phyloP scores from a whole-genome alignment of 2,113 vertebrate genomes.

The Ctenomys sociabilis region DNA sequence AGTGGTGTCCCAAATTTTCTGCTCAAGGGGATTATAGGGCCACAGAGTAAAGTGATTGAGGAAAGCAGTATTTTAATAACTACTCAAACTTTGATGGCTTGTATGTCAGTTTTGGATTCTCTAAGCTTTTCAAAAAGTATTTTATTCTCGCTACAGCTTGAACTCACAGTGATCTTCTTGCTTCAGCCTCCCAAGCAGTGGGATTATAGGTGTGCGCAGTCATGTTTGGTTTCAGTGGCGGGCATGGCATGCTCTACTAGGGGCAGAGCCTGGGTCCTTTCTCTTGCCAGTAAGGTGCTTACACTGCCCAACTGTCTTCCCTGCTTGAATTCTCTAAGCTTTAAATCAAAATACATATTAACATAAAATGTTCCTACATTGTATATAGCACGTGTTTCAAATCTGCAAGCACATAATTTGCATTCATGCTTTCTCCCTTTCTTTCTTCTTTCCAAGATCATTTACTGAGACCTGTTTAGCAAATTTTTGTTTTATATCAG shows the following conservation, averaged over 20 bases:
- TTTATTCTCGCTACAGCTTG: too few relatives aligned
- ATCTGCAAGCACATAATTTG: neutral
- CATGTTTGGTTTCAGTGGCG: too few relatives aligned
- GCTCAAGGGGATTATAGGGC: too few relatives aligned
- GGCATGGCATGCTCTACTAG: too few relatives aligned
- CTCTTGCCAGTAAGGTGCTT: too few relatives aligned
- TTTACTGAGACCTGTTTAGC: neutral
- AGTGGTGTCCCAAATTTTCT: too few relatives aligned
- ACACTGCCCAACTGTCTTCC: too few relatives aligned
- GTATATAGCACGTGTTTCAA: neutral
- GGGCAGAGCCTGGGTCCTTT: too few relatives aligned
- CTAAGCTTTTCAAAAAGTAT: neutral
- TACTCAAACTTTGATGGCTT: neutral
- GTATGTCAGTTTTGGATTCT: neutral
- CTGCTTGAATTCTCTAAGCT: neutral
- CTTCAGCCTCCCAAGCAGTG: too few relatives aligned
- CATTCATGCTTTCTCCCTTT: neutral
- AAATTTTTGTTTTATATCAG: neutral
- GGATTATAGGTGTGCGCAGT: too few relatives aligned
- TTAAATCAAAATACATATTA: neutral
- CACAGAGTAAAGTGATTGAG: too few relatives aligned
- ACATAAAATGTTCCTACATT: neutral
- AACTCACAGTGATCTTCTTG: too few relatives aligned
- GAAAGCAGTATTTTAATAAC: rapidly evolving
- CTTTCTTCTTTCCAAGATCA: neutral